Evolutionary conservation across 2,888 invertebrate genomes (phyloP).

Genomic region (Melinaea marsaeus): DNA sequence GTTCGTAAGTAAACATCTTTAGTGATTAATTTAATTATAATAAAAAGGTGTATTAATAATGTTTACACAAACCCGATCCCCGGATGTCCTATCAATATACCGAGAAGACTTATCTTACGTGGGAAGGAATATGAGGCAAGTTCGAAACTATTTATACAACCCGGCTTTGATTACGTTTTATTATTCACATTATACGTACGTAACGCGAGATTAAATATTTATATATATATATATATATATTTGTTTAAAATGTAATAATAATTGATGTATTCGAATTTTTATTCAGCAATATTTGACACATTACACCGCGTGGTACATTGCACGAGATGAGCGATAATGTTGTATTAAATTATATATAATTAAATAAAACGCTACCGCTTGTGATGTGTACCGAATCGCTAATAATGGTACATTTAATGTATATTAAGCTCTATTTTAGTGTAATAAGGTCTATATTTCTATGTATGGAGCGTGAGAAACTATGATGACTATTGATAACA

Average conservation of each 20-base stretch:
- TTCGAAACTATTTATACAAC: too few species aligned
- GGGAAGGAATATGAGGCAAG: conserved; percentile 1
- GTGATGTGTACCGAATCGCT: conserved; percentile 22
- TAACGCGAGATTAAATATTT: too few species aligned
- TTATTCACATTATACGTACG: too few species aligned
- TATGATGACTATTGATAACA: conserved; percentile 48
- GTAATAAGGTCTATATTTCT: conserved; percentile 32
- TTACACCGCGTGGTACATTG: conserved; percentile 40
- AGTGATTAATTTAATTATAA: too few species aligned
- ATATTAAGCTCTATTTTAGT: conserved; percentile 18
- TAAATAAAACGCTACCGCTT: conserved; percentile 18
- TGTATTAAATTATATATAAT: background rate
- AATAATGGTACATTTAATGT: conserved; percentile 3
- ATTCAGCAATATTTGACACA: conserved; percentile 46
- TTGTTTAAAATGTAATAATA: too few species aligned
- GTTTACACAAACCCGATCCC: conserved; percentile 10
- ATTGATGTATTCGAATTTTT: conserved; percentile 21
- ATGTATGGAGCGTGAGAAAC: conserved; percentile 50
- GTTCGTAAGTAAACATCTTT: too few species aligned
- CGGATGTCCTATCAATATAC: conserved; percentile 22
- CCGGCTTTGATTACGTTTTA: too few species aligned
- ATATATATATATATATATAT: too few species aligned
- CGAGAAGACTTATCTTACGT: conserved; percentile 5
- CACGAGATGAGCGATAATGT: conserved; percentile 24
- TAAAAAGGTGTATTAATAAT: background rate